These are phyloP conservation scores for Drosophila mayaguana DNA, from an alignment of 2,888 invertebrate species.

Conservation along the genomic window DNA sequence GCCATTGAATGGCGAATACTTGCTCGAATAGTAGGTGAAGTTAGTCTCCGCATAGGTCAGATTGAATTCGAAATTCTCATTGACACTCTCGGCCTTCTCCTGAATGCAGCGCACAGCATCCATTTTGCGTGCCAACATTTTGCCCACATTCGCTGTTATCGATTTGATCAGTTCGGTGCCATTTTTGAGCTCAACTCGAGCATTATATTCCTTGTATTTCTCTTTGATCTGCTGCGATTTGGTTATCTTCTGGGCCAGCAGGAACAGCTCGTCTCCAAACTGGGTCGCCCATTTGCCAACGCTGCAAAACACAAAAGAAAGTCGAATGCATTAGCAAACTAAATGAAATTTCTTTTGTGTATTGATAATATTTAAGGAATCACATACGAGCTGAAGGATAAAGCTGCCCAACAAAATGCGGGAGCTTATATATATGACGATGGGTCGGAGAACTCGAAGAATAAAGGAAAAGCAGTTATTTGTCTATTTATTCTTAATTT, in stretches of 20 bases:
- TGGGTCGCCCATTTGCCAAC: constrained; percentile 92
- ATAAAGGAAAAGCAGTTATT: too few relatives aligned
- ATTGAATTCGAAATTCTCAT: constrained; percentile 88
- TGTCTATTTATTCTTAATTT: too few relatives aligned
- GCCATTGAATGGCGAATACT: constrained; percentile 88
- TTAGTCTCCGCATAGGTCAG: constrained; percentile 81
- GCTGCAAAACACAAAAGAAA: constrained; percentile 85
- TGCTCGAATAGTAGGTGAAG: constrained; percentile 91
- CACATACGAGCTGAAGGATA: too few relatives aligned
- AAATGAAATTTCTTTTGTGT: neutral
- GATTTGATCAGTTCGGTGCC: constrained; percentile 91
- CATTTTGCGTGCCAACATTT: constrained; percentile 94
- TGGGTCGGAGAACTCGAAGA: neutral
- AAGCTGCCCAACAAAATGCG: neutral
- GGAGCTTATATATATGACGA: neutral
- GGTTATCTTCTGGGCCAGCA: constrained; percentile 91
- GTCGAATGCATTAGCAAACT: neutral
- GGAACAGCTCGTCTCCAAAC: constrained; percentile 92
- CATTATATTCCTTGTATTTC: constrained; percentile 92
- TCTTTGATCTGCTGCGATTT: constrained; percentile 91
- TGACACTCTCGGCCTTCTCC: constrained; percentile 89
- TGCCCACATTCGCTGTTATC: constrained; percentile 92
- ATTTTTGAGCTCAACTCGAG: constrained; percentile 92
- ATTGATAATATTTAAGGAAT: neutral
- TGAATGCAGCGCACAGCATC: constrained; percentile 95